phyloP scores from a whole-genome alignment of 2,797 vertebrate species.

The Vipera latastei region DNA sequence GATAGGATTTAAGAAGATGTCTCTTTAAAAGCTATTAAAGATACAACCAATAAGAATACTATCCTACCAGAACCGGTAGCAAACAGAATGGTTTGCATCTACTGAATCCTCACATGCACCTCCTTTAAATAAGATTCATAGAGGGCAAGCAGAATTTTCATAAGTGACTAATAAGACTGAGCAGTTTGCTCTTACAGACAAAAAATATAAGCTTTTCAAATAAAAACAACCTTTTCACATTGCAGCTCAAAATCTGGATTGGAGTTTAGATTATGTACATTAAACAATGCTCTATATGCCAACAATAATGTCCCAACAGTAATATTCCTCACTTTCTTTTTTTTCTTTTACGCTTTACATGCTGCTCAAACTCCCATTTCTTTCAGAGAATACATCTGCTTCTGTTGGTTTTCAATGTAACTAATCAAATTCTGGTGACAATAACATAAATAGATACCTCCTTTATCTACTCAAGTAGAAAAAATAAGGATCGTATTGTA shows the following conservation, averaged over 20 bases:
- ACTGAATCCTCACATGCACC: neutral
- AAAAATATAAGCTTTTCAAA: neutral
- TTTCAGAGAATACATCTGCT: slow-evolving; percentile 48
- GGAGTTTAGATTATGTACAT: neutral
- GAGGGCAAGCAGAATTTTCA: neutral
- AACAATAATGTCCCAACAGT: no score
- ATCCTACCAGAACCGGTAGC: neutral
- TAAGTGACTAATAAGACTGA: neutral
- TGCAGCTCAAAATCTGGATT: neutral
- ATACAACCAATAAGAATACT: neutral
- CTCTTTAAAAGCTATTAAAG: neutral
- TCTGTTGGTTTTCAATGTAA: slow-evolving; percentile 51
- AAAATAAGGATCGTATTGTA: slow-evolving; percentile 65
- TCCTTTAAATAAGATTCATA: neutral
- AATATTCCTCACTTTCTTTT: neutral
- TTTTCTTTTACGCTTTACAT: slow-evolving; percentile 13
- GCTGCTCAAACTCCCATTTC: slow-evolving; percentile 40
- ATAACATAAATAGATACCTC: slow-evolving; percentile 65
- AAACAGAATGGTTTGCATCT: neutral
- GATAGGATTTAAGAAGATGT: neutral
- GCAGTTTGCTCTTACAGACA: neutral
- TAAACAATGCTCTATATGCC: neutral
- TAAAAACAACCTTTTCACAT: neutral
- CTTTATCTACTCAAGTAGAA: slow-evolving; percentile 62
- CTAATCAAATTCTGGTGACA: slow-evolving; percentile 53